Evolutionary conservation across 2,888 invertebrate genomes (phyloP).

Genomic region (Meteorus colon): DNA sequence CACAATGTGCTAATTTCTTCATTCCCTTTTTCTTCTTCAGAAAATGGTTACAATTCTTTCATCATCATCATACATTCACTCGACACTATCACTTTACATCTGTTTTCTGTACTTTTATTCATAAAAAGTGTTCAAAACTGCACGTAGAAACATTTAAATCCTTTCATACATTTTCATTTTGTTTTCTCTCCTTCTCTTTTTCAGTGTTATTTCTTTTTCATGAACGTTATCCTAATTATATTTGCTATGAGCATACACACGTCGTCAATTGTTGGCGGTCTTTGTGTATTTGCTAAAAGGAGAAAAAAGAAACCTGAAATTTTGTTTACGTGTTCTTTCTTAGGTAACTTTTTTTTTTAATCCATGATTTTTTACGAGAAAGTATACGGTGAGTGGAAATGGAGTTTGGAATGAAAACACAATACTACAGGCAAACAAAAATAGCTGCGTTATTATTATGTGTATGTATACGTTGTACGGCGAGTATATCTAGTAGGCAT

Average conservation of each 20-base stretch:
- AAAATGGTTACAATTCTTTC: too few relatives aligned
- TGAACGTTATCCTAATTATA: conserved; percentile 16
- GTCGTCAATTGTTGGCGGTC: too few relatives aligned
- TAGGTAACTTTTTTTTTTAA: background rate
- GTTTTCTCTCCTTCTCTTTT: too few relatives aligned
- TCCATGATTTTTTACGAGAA: background rate
- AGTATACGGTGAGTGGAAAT: background rate
- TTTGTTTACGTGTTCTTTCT: background rate
- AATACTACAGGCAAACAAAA: background rate
- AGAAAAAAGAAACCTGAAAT: background rate
- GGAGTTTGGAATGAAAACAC: conserved; percentile 14
- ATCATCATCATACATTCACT: too few relatives aligned
- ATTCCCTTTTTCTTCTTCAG: too few relatives aligned
- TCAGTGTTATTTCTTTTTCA: background rate
- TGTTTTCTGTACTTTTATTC: background rate
- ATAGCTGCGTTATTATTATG: background rate
- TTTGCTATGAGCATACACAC: background rate
- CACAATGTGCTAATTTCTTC: too few relatives aligned
- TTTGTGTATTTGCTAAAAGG: too few relatives aligned
- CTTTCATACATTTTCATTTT: background rate
- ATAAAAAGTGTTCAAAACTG: background rate
- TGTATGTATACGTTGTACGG: background rate
- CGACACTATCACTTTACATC: too few relatives aligned
- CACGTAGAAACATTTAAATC: conserved; percentile 10
- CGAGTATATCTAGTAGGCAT: conserved; percentile 19